Percentiles rank a stretch among this genome's conserved stretches.
Conservation (phyloP, 2,797 vertebrate genomes). For the Hippoglossus hippoglossus region DNA sequence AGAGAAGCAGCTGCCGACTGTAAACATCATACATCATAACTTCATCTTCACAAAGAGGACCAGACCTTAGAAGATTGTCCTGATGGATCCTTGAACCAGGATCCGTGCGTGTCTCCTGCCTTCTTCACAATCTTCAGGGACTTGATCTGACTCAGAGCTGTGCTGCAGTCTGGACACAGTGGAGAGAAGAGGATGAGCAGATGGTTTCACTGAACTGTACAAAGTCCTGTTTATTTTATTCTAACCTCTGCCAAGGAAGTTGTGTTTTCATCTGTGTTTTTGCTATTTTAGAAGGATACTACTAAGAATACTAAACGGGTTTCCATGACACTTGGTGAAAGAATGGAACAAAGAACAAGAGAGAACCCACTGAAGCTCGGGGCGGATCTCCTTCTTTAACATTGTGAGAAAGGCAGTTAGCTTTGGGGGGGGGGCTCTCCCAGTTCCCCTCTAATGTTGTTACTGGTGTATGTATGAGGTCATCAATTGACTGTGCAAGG, state of each 20-base stretch:
- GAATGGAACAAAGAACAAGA: no score
- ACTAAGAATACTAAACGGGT: background rate
- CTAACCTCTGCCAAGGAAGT: no score
- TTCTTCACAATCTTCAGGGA: constrained; percentile 94
- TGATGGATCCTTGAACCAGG: constrained; percentile 92
- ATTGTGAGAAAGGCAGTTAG: no score
- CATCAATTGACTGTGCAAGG: no score
- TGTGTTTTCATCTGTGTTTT: no score
- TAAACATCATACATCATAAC: background rate
- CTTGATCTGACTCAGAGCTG: constrained; percentile 85
- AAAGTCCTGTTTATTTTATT: background rate
- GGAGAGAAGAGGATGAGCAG: background rate
- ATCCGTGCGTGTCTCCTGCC: constrained; percentile 83
- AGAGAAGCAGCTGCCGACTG: constrained; percentile 3
- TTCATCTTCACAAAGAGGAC: background rate
- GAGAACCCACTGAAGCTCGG: no score
- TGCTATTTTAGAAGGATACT: no score
- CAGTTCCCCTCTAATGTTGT: background rate
- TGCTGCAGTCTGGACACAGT: constrained; percentile 86
- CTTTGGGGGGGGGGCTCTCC: no score
- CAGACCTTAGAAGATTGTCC: constrained; percentile 83
- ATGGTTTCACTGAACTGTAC: background rate
- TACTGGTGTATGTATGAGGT: no score
- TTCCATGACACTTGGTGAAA: no score
- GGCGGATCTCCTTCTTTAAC: no score